These are phyloP conservation scores for Dugesia japonica DNA, from an alignment of 2,888 invertebrate genomes.

Conservation along the genomic window DNA sequence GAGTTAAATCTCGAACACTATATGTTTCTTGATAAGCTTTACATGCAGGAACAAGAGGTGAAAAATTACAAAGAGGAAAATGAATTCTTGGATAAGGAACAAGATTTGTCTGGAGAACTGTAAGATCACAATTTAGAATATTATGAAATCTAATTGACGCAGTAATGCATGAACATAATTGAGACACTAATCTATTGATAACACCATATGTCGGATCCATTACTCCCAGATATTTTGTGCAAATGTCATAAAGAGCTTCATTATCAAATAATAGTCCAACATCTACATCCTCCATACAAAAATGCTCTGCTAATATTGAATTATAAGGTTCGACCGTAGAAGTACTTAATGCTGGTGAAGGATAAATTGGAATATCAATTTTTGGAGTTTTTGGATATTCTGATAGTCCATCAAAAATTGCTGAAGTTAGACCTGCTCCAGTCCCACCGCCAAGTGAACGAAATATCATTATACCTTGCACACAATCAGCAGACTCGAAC, in stretches of 20 bases:
- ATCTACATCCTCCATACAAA: constrained; percentile 30
- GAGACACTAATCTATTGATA: constrained; percentile 31
- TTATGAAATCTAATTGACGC: constrained; percentile 24
- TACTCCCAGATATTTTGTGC: constrained; percentile 28
- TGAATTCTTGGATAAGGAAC: constrained; percentile 34
- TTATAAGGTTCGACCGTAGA: constrained; percentile 34
- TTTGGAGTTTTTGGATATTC: constrained; percentile 25
- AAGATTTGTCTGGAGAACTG: constrained; percentile 30
- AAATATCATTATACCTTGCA: constrained; percentile 22
- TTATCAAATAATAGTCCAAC: constrained; percentile 28
- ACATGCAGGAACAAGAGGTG: constrained; percentile 11
- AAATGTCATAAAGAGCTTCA: constrained; percentile 34
- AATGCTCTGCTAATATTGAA: constrained; percentile 26
- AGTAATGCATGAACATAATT: constrained; percentile 25
- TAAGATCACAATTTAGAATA: constrained; percentile 26
- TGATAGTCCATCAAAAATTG: constrained; percentile 16
- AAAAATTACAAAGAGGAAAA: constrained; percentile 29
- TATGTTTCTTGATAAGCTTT: background rate
- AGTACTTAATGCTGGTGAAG: constrained; percentile 24
- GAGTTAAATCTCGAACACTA: background rate
- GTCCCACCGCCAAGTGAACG: constrained; percentile 29
- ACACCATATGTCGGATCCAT: constrained; percentile 28
- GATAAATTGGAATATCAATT: constrained; percentile 28
- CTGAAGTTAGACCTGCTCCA: constrained; percentile 27
- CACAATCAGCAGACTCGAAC: constrained; percentile 17